Conservation (phyloP, 2,888 invertebrate genomes). For the Sinelater perroti region DNA sequence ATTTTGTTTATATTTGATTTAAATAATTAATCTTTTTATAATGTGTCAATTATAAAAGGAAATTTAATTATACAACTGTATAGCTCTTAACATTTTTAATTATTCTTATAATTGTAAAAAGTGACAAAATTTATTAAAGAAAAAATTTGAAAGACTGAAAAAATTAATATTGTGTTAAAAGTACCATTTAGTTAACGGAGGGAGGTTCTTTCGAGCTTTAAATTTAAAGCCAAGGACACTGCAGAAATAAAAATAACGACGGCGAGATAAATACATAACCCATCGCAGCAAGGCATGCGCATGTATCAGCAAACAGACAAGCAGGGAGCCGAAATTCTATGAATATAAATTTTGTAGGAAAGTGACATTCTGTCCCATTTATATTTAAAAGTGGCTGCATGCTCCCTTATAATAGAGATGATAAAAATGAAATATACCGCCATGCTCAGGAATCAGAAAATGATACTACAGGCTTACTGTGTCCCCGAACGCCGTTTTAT, state of each 20-base stretch:
- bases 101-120: too few relatives aligned
- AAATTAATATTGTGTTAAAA: too few relatives aligned
- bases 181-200: too few relatives aligned
- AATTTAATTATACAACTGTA: too few relatives aligned
- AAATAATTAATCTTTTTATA: too few relatives aligned
- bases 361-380: slow-evolving; percentile 4
- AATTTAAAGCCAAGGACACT: too few relatives aligned
- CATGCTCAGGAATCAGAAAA: slow-evolving; percentile 4
- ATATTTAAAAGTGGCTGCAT: slow-evolving; percentile 5
- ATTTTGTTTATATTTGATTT: too few relatives aligned
- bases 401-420: slow-evolving; percentile 3
- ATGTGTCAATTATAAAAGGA: too few relatives aligned
- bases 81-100: too few relatives aligned
- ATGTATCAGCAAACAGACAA: slow-evolving; percentile 8
- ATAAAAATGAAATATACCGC: slow-evolving; percentile 7
- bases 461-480: neutral
- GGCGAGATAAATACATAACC: neutral
- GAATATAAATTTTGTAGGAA: slow-evolving; percentile 5
- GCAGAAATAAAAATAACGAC: slow-evolving; percentile 8
- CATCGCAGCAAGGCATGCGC: neutral
- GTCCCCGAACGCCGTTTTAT: neutral
- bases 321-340: slow-evolving; percentile 6
- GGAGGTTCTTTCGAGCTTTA: too few relatives aligned
- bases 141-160: too few relatives aligned
- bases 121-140: too few relatives aligned